Base-by-base conservation (phyloP, 30 jellyfish, hydroid and myxozoan species). In the Hydra vulgaris region DNA sequence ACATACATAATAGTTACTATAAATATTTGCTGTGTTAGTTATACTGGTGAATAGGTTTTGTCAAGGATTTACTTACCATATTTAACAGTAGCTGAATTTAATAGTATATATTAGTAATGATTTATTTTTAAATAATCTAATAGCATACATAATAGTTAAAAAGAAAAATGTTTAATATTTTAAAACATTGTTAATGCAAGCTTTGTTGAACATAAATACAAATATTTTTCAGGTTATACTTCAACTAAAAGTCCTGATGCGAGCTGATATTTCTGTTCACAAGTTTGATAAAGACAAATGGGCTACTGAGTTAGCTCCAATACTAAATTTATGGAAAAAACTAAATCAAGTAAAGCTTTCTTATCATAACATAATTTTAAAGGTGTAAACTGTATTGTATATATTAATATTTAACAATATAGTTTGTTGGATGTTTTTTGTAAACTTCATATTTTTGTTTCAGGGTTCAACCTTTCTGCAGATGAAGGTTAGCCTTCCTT, bases 261-360 rank as follows among this genome's bases (percentile, higher is more conserved):
- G 98, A 24, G 87, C 98, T 27, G 89, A 82, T 25, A 87, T 80
- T 25, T 89, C 93, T 23, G 96, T 89, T 17, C 83, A 86, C 73
- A 83, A 86, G 27, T 91, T 91, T 85, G 95, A 91, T 89, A 91
- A 91, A 76, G 98, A 91, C 55, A 91, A 86, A 77, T 91, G 98
- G 98, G 96, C 89, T 23, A 74, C 90, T 27, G 98, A 91, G 73
- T 90, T 92, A 53, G 95, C 95, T 25, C 98, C 98, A 8, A 83
- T 91, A 20, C 87, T 91, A 17, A 91, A 91, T 73, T 78, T 91
- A 19, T 91, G 98, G 98, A 91, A 91, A 77, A 91, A 87, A 72
- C 88, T 91, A 20, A 91, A 91, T 72, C 98, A 91, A 94, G 98
- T 90, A 53, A 71, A 71, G 1, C 12, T 16, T 40, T 40, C 61